Percentiles rank a stretch among this genome's conserved stretches.
These are phyloP conservation scores for Lates calcarifer DNA, from an alignment of 2,113 vertebrate genomes.

Conservation along the genomic window DNA sequence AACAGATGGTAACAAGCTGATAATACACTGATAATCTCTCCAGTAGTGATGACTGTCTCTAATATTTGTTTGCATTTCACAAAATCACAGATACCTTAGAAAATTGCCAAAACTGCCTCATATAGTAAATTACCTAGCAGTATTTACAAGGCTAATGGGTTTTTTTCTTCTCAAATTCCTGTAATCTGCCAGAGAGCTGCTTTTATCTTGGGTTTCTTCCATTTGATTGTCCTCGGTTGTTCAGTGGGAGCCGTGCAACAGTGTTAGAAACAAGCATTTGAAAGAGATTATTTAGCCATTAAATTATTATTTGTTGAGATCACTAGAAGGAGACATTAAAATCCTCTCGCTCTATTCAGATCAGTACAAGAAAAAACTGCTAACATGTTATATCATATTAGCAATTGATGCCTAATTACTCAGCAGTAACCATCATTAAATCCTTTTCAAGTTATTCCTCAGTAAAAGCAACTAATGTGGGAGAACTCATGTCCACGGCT, in stretches of 20 bases:
- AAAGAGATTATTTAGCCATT: background rate
- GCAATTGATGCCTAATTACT: background rate
- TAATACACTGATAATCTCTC: slow-evolving; percentile 54
- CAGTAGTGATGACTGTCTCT: slow-evolving; percentile 44
- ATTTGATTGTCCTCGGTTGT: slow-evolving; percentile 32
- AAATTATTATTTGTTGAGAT: slow-evolving; percentile 2
- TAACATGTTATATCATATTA: background rate
- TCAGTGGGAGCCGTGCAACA: slow-evolving; percentile 7
- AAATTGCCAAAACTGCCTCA: slow-evolving; percentile 40
- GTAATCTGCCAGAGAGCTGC: slow-evolving; percentile 36
- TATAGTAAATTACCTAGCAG: slow-evolving; percentile 32
- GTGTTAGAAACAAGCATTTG: slow-evolving; percentile 14
- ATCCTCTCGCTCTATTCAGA: background rate
- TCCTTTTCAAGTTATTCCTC: background rate
- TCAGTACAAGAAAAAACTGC: background rate
- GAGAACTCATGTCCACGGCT: background rate
- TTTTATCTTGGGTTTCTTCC: background rate
- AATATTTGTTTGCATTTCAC: slow-evolving; percentile 61
- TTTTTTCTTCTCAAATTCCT: slow-evolving; percentile 25
- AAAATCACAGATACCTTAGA: slow-evolving; percentile 47
- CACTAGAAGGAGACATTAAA: slow-evolving; percentile 14
- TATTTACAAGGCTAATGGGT: slow-evolving; percentile 23
- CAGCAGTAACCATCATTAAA: background rate
- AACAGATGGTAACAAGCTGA: slow-evolving; percentile 59
- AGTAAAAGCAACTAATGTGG: background rate